Conservation (phyloP, 1,140 invertebrate genomes). For the Zaprionus gabonicus region DNA sequence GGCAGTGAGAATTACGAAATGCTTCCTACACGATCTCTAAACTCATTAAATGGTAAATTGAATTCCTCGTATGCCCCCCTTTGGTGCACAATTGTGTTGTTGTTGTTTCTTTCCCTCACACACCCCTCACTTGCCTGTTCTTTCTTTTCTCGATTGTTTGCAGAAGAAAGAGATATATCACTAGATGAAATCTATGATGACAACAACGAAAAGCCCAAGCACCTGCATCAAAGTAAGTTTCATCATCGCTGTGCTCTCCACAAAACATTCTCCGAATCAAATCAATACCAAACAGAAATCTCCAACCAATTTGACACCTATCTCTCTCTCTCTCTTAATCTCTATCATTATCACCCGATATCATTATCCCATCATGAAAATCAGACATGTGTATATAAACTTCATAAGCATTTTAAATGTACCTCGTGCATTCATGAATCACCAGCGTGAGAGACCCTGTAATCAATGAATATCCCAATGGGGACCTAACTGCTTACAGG, state of each 20-base stretch:
- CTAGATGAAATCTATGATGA: constrained; percentile 88
- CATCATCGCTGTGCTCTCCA: not conserved
- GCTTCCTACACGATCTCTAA: constrained; percentile 86
- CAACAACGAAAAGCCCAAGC: constrained; percentile 85
- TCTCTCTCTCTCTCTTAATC: constrained; percentile 1
- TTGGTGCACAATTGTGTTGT: not conserved
- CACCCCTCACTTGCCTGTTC: not conserved
- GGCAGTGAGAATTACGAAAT: constrained; percentile 94
- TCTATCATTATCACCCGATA: not conserved
- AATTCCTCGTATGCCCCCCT: not conserved
- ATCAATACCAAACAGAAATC: constrained; percentile 1
- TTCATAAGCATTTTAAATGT: not conserved
- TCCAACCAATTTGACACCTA: constrained; percentile 7
- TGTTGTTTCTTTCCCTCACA: not conserved
- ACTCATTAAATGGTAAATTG: constrained; percentile 84
- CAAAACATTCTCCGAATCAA: not conserved
- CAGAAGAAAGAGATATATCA: constrained; percentile 85
- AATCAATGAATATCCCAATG: not conserved
- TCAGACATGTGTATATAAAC: constrained; percentile 1
- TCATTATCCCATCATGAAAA: not conserved
- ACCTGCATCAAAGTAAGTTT: constrained; percentile 84
- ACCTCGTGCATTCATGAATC: constrained; percentile 5
- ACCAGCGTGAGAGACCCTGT: constrained; percentile 7
- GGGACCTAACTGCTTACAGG: not conserved
- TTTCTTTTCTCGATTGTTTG: constrained; percentile 12